phyloP scores from a whole-genome alignment of 2,888 invertebrate species.

The Linnaemya tessellans region DNA sequence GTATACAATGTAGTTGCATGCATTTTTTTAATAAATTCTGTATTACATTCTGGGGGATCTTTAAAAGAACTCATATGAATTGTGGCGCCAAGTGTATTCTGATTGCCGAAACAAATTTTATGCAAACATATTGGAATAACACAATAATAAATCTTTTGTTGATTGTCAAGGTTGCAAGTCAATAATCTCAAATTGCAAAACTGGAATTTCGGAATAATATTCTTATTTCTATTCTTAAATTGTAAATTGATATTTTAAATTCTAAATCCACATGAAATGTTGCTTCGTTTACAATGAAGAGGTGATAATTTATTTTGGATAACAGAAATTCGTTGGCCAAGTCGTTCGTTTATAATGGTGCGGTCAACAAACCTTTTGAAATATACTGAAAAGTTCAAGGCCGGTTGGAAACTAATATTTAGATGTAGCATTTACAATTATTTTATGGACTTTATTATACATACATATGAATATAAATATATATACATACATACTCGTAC shows the following conservation, averaged over 20 bases:
- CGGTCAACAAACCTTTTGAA: neutral
- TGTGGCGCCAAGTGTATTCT: slow-evolving; percentile 58
- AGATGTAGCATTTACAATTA: no score
- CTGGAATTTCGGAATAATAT: neutral
- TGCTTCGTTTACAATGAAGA: neutral
- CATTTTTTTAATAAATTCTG: slow-evolving; percentile 37
- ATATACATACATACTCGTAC: no score
- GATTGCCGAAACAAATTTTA: neutral
- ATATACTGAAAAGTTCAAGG: neutral
- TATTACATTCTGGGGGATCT: slow-evolving; percentile 16
- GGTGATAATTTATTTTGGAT: neutral
- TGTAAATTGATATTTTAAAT: neutral
- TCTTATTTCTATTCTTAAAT: neutral
- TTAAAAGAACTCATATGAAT: neutral
- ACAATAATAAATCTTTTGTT: slow-evolving; percentile 10
- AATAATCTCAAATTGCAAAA: slow-evolving; percentile 40
- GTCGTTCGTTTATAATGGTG: neutral
- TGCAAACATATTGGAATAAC: slow-evolving; percentile 31
- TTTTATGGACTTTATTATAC: no score
- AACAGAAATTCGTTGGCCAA: neutral
- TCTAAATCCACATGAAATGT: neutral
- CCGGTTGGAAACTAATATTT: no score
- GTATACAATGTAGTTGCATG: slow-evolving; percentile 6
- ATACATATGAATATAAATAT: no score
- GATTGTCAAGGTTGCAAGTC: slow-evolving; percentile 35